phyloP scores from a whole-genome alignment of 2,888 invertebrate genomes.

The Callosobruchus maculatus region DNA sequence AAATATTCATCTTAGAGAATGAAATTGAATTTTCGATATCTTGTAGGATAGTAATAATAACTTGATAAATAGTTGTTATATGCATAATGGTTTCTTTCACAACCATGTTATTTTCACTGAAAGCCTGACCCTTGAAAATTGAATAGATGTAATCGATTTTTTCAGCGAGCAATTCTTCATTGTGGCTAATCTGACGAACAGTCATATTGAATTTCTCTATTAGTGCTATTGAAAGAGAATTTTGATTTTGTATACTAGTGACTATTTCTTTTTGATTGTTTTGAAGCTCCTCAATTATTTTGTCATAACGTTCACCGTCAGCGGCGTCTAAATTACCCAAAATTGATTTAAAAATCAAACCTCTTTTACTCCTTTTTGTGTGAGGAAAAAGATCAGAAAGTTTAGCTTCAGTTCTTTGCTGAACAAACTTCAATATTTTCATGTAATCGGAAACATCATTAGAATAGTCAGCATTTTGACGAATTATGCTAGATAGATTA shows the following conservation, averaged over 20 bases:
- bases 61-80: not conserved
- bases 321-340: not conserved
- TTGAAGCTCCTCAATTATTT: not conserved
- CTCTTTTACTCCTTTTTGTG: not conserved
- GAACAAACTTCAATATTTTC: not conserved
- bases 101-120: not conserved
- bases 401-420: not conserved
- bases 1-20: not conserved
- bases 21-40: not conserved
- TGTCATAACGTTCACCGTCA: not conserved
- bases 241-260: not conserved
- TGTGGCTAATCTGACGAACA: not conserved
- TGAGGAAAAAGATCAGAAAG: not conserved
- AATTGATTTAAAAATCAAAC: not conserved
- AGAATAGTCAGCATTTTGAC: not conserved
- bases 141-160: not conserved
- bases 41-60: conserved; percentile 1
- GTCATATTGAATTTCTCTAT: not conserved
- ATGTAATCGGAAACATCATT: not conserved
- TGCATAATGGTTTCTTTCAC: not conserved
- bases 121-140: not conserved
- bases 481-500: not conserved
- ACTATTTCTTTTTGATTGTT: not conserved
- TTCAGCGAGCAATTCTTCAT: not conserved
- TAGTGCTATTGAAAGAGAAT: not conserved